Conservation (phyloP, 30 jellyfish, hydroid and myxozoan species). For the Chironex yamaguchii region DNA sequence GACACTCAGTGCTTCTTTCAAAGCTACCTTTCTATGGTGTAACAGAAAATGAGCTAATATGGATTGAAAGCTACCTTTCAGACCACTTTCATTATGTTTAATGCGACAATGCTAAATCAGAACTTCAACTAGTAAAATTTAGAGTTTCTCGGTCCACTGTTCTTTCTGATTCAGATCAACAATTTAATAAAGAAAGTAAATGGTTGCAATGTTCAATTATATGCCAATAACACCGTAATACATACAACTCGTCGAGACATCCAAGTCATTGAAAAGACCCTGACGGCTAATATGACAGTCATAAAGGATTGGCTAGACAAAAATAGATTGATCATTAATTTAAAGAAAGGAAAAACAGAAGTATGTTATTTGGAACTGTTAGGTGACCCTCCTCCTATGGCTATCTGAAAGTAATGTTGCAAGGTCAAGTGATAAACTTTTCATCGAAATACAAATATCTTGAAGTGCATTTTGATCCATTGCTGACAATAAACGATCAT, state of each 20-base stretch:
- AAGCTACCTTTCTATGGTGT: conserved; percentile 64
- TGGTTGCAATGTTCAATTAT: conserved; percentile 52
- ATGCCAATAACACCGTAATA: conserved; percentile 69
- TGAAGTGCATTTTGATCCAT: conserved; percentile 40
- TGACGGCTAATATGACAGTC: conserved; percentile 7
- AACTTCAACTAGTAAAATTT: conserved; percentile 39
- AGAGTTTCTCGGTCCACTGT: conserved; percentile 74
- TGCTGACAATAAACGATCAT: conserved; percentile 43
- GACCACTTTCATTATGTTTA: conserved; percentile 56
- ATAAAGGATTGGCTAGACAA: conserved; percentile 31
- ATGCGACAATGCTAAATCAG: conserved; percentile 46
- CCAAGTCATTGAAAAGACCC: conserved; percentile 57
- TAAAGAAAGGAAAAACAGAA: no score
- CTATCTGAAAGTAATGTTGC: conserved; percentile 52
- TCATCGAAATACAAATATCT: conserved; percentile 15
- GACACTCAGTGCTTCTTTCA: conserved; percentile 58
- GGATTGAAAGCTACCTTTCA: conserved; percentile 63
- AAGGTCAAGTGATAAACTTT: conserved; percentile 20
- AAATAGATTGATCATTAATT: conserved; percentile 30
- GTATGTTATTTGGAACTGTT: conserved; percentile 42
- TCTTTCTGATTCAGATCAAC: conserved; percentile 60
- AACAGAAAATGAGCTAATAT: conserved; percentile 58
- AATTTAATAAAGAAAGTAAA: conserved; percentile 24
- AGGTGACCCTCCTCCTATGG: conserved; percentile 46
- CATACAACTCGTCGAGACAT: conserved; percentile 36